phyloP scores from a whole-genome alignment of 2,113 vertebrate species.

The Gallinago media region DNA sequence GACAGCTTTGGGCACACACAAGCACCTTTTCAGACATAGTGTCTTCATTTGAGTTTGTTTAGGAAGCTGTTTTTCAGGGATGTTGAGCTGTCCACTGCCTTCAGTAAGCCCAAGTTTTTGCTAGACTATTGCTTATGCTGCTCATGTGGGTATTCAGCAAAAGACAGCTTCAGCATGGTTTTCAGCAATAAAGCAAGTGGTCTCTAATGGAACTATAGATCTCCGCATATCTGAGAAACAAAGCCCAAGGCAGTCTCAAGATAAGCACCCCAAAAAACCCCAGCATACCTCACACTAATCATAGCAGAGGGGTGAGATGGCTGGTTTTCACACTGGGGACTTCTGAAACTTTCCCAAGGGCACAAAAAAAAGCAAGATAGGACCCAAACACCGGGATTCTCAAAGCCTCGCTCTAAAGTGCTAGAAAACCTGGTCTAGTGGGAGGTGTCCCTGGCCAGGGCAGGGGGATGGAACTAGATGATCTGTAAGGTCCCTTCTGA shows the following conservation, averaged over 20 bases:
- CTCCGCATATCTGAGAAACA: not conserved
- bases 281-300: not conserved
- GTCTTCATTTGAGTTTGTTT: not conserved
- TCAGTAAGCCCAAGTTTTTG: not conserved
- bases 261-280: rapidly evolving
- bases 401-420: rapidly evolving
- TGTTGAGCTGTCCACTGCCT: not conserved
- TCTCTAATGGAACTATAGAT: not conserved
- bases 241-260: not conserved
- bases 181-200: not conserved
- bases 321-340: not conserved
- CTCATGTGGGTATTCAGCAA: not conserved
- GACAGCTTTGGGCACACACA: not conserved
- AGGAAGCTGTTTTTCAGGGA: not conserved
- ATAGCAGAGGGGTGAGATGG: not conserved
- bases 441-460: not conserved
- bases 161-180: not conserved
- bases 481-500: not conserved
- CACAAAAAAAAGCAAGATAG: not conserved
- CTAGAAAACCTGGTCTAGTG: not conserved
- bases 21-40: not conserved
- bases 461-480: not conserved
- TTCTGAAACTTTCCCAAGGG: not conserved
- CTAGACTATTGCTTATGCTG: not conserved
- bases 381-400: not conserved